Evolutionary conservation across 1,140 invertebrate species (phyloP), one percentile per base, ranked within the genome.

Genomic region (Pararge aegeria): DNA sequence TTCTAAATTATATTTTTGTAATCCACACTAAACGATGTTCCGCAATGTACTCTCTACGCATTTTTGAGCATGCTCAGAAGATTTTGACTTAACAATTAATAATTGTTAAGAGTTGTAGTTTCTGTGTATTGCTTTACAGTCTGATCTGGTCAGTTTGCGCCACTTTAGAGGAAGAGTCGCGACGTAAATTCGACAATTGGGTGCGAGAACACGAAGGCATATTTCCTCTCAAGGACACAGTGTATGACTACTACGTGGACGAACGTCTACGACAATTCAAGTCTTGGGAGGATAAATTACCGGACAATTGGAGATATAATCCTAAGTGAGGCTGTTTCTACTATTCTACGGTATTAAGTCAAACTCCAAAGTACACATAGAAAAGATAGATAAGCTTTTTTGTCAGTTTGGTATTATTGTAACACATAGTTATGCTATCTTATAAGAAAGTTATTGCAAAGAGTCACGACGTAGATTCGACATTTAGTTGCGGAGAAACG

Each of bases 241-340:
- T 97, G 2, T 97, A 95, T 89, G 96, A 97, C 80, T 97, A 97
- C 87, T 96, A 92, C 80, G 94, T 97, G 2, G 95, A 97, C 75
- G 87, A 92, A 12, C 91, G 92, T 55, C 91, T 93, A 40, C 91
- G 93, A 42, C 87, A 89, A 53, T 95, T 96, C 87, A 86, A 93
- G 30, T 92, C 93, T 16, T 97, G 96, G 96, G 94, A 96, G 68
- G 94, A 95, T 61, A 94, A 93, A 83, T 89, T 97, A 57, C 92
- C 92, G 6, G 87, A 91, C 40, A 90, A 91, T 46, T 96, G 95
- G 95, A 93, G 91, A 75, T 95, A 92, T 75, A 92, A 94, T 69
- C 78, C 92, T 7, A 91, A 80, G 94, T 95, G 66, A 68, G 72
- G 15, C n/a, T n/a, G n/a, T n/a, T n/a, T n/a, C n/a, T n/a, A n/a